Base-by-base conservation (phyloP, 2,113 vertebrate species). In the Vidua chalybeata region DNA sequence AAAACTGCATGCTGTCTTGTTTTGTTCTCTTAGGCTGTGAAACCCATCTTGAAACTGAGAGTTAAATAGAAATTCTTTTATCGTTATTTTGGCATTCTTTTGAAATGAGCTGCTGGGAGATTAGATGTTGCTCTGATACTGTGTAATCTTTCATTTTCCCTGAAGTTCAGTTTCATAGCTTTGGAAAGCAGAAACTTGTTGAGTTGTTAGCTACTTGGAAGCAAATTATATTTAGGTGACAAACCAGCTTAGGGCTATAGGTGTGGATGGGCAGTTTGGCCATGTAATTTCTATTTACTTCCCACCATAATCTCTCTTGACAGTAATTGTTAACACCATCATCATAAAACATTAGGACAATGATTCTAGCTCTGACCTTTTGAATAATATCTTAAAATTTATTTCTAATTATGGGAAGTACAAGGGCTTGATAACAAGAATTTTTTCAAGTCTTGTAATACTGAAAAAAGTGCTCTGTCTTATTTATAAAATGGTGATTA, bases 11-110 rank as follows among this genome's bases (percentile, higher is more conserved):
- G 0, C 48, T 78, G 35, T 55, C 62, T 72, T 82, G 52, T 89
- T 89, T 93, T 78, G 48, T 94, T 72, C 84, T 89, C 45, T 51
- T 72, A 30, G 69, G 56, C 64, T 72, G 66, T 55, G 75, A 85
- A 93, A 85, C 45, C 6, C 10, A 2, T 69, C 62, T 76, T 76
- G 78, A 91, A 87, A 90, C 33, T 15, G 51, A 69, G 61, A 71
- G 30, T 16, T 78, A 67, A 81, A 55, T 10, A 74, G 46, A 64
- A n/a, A 28, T 85, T n/a, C 37, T 73, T 91, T 17, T 69, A 18
- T 66, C 4, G 2, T 49, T 54, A 15, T 72, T 82, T 64, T 75
- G 30, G 52, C 31, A 12, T 73, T 66, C n/a, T 83, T 88, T 92
- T 59, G 51, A 58, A 87, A 77, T 26, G 15, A 27, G 9, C 28